Conservation (phyloP, 2,113 vertebrate species). For the Toxotes jaculatrix region DNA sequence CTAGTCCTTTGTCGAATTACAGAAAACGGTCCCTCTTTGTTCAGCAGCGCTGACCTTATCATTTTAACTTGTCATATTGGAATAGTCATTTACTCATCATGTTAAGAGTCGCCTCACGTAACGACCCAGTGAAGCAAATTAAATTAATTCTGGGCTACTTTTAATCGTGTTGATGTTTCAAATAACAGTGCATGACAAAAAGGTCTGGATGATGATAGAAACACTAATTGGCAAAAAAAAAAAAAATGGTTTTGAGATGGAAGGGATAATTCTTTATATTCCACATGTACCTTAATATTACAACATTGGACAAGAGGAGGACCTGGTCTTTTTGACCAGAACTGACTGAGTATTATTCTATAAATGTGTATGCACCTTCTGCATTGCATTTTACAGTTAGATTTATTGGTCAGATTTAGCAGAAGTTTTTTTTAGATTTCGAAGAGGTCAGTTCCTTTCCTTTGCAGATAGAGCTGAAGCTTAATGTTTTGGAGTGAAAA, state of each 20-base stretch:
- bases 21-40: slow-evolving; percentile 64
- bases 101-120: slow-evolving; percentile 71
- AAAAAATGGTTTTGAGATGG: slow-evolving; percentile 6
- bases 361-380: slow-evolving; percentile 2
- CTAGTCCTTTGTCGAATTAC: slow-evolving; percentile 56
- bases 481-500: slow-evolving; percentile 15
- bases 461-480: not conserved
- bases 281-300: slow-evolving; percentile 3
- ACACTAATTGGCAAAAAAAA: slow-evolving; percentile 48
- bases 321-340: not conserved
- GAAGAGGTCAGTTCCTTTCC: no score
- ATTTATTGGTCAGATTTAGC: not conserved
- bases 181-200: slow-evolving; percentile 53
- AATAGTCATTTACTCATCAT: slow-evolving; percentile 71
- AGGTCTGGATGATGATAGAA: slow-evolving; percentile 48
- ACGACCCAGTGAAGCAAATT: slow-evolving; percentile 67
- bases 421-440: not conserved
- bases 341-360: not conserved
- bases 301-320: not conserved
- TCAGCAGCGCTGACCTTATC: slow-evolving; percentile 76
- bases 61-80: slow-evolving; percentile 74
- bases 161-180: slow-evolving; percentile 68
- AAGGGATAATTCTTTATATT: slow-evolving; percentile 7
- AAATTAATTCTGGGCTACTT: slow-evolving; percentile 65
- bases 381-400: not conserved